Conservation (phyloP, 1,140 invertebrate genomes). For the Drosophila truncata region DNA sequence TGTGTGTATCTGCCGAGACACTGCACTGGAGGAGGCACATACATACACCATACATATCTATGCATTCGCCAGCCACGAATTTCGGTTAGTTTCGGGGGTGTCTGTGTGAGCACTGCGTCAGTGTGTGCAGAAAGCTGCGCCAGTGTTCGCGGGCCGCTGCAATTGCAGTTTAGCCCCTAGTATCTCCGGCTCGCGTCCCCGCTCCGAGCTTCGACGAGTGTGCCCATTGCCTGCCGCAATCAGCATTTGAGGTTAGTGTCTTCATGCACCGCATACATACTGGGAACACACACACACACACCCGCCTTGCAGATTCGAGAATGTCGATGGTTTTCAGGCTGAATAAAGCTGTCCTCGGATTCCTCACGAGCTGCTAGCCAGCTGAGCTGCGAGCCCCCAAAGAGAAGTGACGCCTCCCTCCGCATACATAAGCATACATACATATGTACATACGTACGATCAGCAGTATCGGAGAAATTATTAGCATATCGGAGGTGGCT, state of each 20-base stretch:
- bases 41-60: slow-evolving; percentile 26
- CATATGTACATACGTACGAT: too few relatives aligned
- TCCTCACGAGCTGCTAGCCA: slow-evolving; percentile 2
- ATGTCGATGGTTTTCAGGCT: slow-evolving; percentile 7
- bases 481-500: neutral
- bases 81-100: slow-evolving; percentile 61
- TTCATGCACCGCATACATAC: slow-evolving; percentile 46
- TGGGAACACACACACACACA: slow-evolving; percentile 10
- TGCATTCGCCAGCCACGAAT: slow-evolving; percentile 47
- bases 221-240: slow-evolving; percentile 61
- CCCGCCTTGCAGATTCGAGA: slow-evolving; percentile 6
- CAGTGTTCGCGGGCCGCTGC: slow-evolving; percentile 61
- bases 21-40: slow-evolving; percentile 4
- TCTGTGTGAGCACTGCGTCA: slow-evolving; percentile 71
- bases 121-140: slow-evolving; percentile 39
- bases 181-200: slow-evolving; percentile 13
- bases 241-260: slow-evolving; percentile 79
- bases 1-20: slow-evolving; percentile 47
- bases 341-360: neutral
- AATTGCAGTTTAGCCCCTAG: slow-evolving; percentile 59
- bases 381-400: neutral
- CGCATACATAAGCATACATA: neutral
- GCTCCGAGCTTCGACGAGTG: slow-evolving; percentile 28
- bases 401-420: slow-evolving; percentile 2
- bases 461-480: neutral